These are phyloP conservation scores for Spodoptera litura DNA, from an alignment of 1,140 invertebrate species.

Conservation along the genomic window DNA sequence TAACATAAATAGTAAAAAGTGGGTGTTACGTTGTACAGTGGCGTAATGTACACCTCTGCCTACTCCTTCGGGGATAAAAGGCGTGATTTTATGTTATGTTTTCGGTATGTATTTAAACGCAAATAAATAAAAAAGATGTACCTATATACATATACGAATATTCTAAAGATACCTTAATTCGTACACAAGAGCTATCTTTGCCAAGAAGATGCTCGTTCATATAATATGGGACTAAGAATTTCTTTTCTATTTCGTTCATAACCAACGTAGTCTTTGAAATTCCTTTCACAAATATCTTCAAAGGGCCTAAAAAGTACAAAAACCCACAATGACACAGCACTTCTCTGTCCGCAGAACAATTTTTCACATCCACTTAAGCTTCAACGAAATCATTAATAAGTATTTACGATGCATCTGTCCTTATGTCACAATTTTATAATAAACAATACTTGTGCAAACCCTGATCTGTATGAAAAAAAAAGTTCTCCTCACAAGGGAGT, in stretches of 20 bases:
- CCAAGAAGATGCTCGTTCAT: too few relatives aligned
- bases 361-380: conserved; percentile 50
- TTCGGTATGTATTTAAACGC: too few relatives aligned
- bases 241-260: neutral
- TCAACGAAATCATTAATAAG: conserved; percentile 50
- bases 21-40: too few relatives aligned
- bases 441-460: conserved; percentile 49
- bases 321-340: conserved; percentile 42
- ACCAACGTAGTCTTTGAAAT: neutral
- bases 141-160: too few relatives aligned
- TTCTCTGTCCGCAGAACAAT: conserved; percentile 32
- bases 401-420: conserved; percentile 53
- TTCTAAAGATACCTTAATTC: too few relatives aligned
- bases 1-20: too few relatives aligned
- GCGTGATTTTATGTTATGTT: too few relatives aligned
- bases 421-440: conserved; percentile 25
- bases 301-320: neutral
- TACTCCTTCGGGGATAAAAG: too few relatives aligned
- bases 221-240: neutral
- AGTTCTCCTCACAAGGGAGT: neutral
- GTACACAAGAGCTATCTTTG: too few relatives aligned
- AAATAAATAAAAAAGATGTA: too few relatives aligned
- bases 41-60: too few relatives aligned
- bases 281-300: neutral
- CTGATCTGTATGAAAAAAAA: conserved; percentile 5